Conservation (phyloP, 1,140 invertebrate species). For the Hesperophylax magnus region DNA sequence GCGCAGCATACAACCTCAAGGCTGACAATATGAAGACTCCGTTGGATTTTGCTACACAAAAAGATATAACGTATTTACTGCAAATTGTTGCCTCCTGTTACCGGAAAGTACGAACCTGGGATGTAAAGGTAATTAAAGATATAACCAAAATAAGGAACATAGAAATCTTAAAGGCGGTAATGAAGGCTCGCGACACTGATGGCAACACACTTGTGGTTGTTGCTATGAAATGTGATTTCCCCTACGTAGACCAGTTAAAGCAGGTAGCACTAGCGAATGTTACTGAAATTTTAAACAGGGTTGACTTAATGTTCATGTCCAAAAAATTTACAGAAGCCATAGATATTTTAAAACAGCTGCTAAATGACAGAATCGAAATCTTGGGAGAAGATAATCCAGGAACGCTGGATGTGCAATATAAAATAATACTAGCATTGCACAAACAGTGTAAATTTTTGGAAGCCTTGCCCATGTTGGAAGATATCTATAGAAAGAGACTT, state of each 20-base stretch:
- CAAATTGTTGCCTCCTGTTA: no score
- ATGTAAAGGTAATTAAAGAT: no score
- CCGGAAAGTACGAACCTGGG: no score
- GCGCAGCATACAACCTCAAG: no score
- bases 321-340: neutral
- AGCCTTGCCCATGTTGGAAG: neutral
- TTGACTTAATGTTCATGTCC: no score
- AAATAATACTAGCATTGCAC: neutral
- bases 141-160: no score
- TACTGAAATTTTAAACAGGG: neutral
- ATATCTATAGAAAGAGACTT: no score
- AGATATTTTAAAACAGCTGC: no score
- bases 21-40: no score
- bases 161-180: neutral
- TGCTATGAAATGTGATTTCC: neutral
- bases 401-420: neutral
- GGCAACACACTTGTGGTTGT: neutral
- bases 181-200: neutral
- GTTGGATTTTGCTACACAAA: no score
- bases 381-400: constrained; percentile 9
- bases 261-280: neutral
- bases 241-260: neutral
- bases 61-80: no score
- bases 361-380: neutral
- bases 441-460: constrained; percentile 14